Evolutionary conservation across 1,140 invertebrate genomes (phyloP).

Genomic region (Vollenhovia emeryi): DNA sequence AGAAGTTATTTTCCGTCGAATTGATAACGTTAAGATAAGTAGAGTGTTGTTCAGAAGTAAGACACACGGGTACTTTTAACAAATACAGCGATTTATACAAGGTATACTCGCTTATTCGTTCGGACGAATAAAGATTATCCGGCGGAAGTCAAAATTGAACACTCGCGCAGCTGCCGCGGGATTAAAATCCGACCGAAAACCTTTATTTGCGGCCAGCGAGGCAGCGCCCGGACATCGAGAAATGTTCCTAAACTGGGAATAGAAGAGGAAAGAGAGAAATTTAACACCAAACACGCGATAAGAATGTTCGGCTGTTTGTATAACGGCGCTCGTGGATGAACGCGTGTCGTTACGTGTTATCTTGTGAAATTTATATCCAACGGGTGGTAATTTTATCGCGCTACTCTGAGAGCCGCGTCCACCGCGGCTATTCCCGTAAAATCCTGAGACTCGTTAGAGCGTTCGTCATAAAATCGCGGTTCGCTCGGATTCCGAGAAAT

Average conservation of each 20-base stretch:
- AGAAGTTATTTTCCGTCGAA: not conserved
- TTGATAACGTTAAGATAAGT: not conserved
- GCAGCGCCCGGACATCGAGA: not conserved
- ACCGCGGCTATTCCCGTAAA: not conserved
- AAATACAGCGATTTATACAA: not conserved
- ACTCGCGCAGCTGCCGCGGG: slow-evolving; percentile 61
- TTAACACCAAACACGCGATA: slow-evolving; percentile 40
- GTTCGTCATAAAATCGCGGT: slow-evolving; percentile 45
- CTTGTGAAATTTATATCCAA: slow-evolving; percentile 53
- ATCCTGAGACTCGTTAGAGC: not conserved
- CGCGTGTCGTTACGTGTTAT: slow-evolving; percentile 39
- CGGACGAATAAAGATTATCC: slow-evolving; percentile 68
- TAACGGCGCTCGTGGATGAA: slow-evolving; percentile 23
- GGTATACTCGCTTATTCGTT: slow-evolving; percentile 9
- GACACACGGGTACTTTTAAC: not conserved
- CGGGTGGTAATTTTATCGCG: slow-evolving; percentile 45
- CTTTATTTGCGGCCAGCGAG: slow-evolving; percentile 63
- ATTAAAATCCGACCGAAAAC: not conserved
- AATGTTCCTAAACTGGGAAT: slow-evolving; percentile 15
- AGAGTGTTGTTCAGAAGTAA: not conserved
- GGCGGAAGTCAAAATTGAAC: slow-evolving; percentile 67
- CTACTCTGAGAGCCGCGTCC: not conserved
- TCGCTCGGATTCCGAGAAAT: slow-evolving; percentile 45
- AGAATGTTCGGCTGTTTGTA: slow-evolving; percentile 24
- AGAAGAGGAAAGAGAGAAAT: slow-evolving; percentile 27